Evolutionary conservation across 2,113 vertebrate genomes (phyloP).

Genomic region (Cyrtonyx montezumae): DNA sequence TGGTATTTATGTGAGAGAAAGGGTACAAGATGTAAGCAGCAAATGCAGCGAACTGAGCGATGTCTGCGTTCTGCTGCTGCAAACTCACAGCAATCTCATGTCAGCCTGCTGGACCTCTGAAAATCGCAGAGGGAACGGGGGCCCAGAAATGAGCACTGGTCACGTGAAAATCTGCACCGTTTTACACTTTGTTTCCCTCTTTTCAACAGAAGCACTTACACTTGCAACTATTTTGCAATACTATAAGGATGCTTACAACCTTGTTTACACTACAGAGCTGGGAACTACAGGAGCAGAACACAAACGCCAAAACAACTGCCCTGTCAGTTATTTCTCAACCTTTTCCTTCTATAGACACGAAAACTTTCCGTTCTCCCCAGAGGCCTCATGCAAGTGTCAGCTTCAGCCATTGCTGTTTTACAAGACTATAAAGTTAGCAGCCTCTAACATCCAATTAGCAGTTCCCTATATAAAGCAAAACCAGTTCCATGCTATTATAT

Average conservation of each 20-base stretch:
- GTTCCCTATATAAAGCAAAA: slow-evolving; percentile 59
- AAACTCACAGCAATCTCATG: rapidly evolving
- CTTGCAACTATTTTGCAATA: background rate
- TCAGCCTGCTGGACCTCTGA: background rate
- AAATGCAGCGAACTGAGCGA: background rate
- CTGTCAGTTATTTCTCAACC: background rate
- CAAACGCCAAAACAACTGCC: background rate
- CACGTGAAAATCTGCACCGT: rapidly evolving
- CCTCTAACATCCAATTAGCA: slow-evolving; percentile 71
- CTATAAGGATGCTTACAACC: background rate
- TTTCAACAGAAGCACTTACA: background rate
- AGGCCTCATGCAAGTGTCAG: slow-evolving; percentile 20
- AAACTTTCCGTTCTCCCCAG: background rate
- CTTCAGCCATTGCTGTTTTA: slow-evolving; percentile 51
- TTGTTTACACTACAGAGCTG: background rate
- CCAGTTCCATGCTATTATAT: slow-evolving; percentile 49
- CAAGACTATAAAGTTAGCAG: slow-evolving; percentile 74
- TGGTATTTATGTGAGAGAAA: background rate
- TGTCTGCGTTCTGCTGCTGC: too few relatives aligned
- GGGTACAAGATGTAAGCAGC: background rate
- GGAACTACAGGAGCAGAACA: background rate
- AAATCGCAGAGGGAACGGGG: background rate
- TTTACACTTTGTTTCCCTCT: background rate
- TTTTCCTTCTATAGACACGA: background rate
- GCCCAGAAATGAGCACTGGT: background rate